phyloP scores from a whole-genome alignment of 2,888 invertebrate genomes.

The Perdita meconis region DNA sequence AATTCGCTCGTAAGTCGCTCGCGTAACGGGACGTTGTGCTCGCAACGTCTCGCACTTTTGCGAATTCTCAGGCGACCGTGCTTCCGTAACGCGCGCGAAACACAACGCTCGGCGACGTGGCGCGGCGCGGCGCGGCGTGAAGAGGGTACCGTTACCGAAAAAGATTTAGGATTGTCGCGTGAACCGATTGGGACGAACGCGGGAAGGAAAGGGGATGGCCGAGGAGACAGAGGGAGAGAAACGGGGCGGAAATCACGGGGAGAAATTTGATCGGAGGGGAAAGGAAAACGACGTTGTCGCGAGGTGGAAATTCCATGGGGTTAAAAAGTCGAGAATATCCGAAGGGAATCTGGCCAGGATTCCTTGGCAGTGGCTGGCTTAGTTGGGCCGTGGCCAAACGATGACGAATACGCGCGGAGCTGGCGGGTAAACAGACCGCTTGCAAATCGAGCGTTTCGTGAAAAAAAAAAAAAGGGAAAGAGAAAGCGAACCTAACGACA shows the following conservation, averaged over 20 bases:
- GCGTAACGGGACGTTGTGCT: slow-evolving; percentile 30
- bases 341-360: slow-evolving; percentile 72
- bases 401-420: slow-evolving; percentile 73
- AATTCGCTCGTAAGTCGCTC: slow-evolving; percentile 15
- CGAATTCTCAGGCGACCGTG: slow-evolving; percentile 41
- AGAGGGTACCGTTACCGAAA: slow-evolving; percentile 29
- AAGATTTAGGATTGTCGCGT: slow-evolving; percentile 10
- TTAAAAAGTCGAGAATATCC: slow-evolving; percentile 70
- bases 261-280: slow-evolving; percentile 32
- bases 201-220: neutral
- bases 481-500: slow-evolving; percentile 33
- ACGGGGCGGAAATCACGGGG: slow-evolving; percentile 6
- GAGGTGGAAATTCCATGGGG: slow-evolving; percentile 58
- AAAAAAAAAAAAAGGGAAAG: slow-evolving; percentile 16
- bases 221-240: neutral
- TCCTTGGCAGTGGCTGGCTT: slow-evolving; percentile 78
- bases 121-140: too few relatives aligned
- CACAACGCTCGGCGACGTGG: neutral
- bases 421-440: slow-evolving; percentile 70
- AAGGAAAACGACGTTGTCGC: slow-evolving; percentile 13
- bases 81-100: slow-evolving; percentile 21
- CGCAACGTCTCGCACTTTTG: slow-evolving; percentile 33
- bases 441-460: slow-evolving; percentile 64
- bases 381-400: slow-evolving; percentile 77
- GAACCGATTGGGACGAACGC: neutral